Base-by-base conservation (phyloP, 1,140 invertebrate genomes). In the Leptestheria dahalacensis region DNA sequence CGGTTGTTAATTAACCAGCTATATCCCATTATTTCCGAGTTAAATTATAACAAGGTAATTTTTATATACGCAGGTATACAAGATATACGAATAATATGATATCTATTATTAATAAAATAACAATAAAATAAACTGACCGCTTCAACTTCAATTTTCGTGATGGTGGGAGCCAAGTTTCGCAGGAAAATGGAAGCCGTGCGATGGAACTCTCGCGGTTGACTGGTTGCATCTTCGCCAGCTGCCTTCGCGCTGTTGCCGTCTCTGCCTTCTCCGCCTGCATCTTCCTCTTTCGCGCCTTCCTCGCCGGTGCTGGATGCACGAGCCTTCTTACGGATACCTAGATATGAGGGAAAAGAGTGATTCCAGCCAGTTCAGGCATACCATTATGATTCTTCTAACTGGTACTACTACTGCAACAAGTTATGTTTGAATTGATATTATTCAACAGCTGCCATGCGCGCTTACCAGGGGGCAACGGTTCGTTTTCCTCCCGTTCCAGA, bases 181-280 rank as follows among this genome's bases (percentile, higher is more conserved):
- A 99, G 77, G 68, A 98, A 99, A 62, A 99, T 97, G 0, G 94
- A 97, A 20, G 88, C 88, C 2, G 96, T 99, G 71, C 91, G 91
- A 69, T 99, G 95, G 21, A 83, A 70, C 25, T 75, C 71, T 61
- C 74, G 66, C 0, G 72, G 68, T 54, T 69, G 66, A 6, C 59
- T 64, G 11, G 48, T 18, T 9, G 33, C 6, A 41, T 41, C 59
- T 48, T 9, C 48, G 11, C 41, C 26, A 23, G n/a, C 20, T 48
- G 25, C 54, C 20, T 62, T 58, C 41, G n/a, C 65, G 24, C 15
- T 52, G 51, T 65, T 63, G 48, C 66, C 60, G 24, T 63, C 15
- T 26, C 53, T 28, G 24, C 59, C 56, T 48, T 54, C 50, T 9
- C 18, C 55, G 61, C 62, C 50, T 63, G 65, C 41, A 63, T 61